Evolutionary conservation across 2,888 invertebrate species (phyloP).

Genomic region (Noctua janthe): DNA sequence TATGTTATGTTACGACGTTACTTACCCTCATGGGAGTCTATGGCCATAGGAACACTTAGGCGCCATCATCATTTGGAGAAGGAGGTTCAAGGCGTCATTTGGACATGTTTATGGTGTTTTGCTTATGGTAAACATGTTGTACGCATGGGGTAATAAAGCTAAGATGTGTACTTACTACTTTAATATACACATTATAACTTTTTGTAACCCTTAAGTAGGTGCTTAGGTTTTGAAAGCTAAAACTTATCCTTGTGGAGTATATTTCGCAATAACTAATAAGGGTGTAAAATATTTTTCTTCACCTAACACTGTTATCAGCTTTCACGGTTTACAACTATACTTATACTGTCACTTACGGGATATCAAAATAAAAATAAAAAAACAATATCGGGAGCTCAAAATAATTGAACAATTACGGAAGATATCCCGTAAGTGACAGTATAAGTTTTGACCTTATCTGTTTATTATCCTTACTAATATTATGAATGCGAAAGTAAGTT

Average conservation of each 20-base stretch:
- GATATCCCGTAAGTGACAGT: no score
- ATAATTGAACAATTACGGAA: no score
- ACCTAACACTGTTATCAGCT: neutral
- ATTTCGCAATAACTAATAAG: neutral
- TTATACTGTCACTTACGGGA: no score
- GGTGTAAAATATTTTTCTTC: neutral
- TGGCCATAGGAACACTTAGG: conserved; percentile 21
- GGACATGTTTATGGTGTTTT: conserved; percentile 25
- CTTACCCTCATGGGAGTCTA: conserved; percentile 34
- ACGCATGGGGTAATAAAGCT: neutral
- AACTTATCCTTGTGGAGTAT: neutral
- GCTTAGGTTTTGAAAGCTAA: neutral
- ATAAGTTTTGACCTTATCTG: no score
- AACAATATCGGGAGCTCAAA: no score
- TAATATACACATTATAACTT: neutral
- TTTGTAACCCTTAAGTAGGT: neutral
- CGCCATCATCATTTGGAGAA: conserved; percentile 13
- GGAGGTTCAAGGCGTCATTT: neutral
- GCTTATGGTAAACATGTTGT: conserved; percentile 6
- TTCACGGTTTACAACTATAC: no score
- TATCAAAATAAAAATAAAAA: no score
- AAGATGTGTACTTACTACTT: neutral
- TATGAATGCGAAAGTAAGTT: no score
- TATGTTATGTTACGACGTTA: conserved; percentile 8
- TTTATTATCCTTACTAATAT: no score